phyloP scores from a whole-genome alignment of 2,797 vertebrate genomes.

The Miichthys miiuy region DNA sequence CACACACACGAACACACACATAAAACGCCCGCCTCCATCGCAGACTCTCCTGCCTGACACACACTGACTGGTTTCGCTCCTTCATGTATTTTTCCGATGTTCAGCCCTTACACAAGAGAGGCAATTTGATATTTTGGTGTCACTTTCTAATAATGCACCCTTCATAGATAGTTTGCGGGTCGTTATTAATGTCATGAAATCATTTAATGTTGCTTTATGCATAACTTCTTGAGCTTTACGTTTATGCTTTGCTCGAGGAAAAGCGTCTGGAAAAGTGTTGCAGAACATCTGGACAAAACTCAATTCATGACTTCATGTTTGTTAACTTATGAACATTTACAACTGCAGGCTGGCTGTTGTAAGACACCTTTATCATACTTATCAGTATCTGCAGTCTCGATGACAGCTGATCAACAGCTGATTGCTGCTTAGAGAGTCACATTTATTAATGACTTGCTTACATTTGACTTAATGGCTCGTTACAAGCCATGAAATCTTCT shows the following conservation, averaged over 20 bases:
- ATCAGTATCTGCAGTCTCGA: background rate
- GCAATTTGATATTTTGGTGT: background rate
- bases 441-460: background rate
- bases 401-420: background rate
- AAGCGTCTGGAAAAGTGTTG: background rate
- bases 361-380: background rate
- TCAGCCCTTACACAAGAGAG: background rate
- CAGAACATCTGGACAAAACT: slow-evolving; percentile 12
- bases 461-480: background rate
- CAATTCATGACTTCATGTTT: background rate
- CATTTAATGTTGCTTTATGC: background rate
- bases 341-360: background rate
- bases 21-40: background rate
- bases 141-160: background rate
- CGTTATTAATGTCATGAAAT: background rate
- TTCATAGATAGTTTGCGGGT: background rate
- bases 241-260: background rate
- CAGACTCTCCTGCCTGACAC: background rate
- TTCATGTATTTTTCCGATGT: background rate
- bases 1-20: background rate
- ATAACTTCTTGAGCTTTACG: background rate
- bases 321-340: background rate
- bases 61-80: slow-evolving; percentile 37
- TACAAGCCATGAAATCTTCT: background rate
- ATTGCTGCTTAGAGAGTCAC: background rate